These are phyloP conservation scores for Drosophila bipectinata DNA, from an alignment of 1,140 invertebrate genomes.

Conservation along the genomic window DNA sequence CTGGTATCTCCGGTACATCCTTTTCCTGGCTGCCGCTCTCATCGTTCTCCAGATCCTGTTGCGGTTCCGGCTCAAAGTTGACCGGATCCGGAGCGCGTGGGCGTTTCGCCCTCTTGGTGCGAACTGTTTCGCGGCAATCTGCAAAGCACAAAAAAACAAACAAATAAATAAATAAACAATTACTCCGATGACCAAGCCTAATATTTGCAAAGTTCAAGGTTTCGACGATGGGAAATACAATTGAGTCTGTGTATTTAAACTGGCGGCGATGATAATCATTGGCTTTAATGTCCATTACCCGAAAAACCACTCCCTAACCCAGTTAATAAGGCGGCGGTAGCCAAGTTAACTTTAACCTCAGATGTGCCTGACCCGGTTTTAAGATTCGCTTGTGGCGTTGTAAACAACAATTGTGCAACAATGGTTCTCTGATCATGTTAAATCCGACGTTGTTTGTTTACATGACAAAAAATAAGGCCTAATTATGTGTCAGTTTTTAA, in stretches of 20 bases:
- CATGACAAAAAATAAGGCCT: background rate
- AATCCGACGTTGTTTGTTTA: background rate
- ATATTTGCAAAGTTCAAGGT: conserved; percentile 73
- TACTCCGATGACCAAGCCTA: conserved; percentile 39
- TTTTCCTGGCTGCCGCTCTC: conserved; percentile 85
- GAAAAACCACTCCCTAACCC: conserved; percentile 38
- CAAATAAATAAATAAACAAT: conserved; percentile 30
- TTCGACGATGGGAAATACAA: conserved; percentile 17
- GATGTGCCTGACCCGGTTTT: conserved; percentile 53
- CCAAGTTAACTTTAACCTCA: conserved; percentile 55
- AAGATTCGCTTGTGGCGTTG: conserved; percentile 12
- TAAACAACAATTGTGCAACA: conserved; percentile 50
- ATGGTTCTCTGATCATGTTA: conserved; percentile 26
- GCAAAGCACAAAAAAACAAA: conserved; percentile 24
- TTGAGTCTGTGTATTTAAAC: background rate
- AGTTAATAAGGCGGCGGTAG: conserved; percentile 22
- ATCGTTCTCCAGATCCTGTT: conserved; percentile 88
- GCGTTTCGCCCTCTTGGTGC: conserved; percentile 85
- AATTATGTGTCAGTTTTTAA: background rate
- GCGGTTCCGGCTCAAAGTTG: conserved; percentile 87
- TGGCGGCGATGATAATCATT: conserved; percentile 18
- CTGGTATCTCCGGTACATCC: conserved; percentile 87
- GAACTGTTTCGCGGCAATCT: conserved; percentile 85
- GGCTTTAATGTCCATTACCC: conserved; percentile 53
- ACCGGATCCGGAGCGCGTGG: conserved; percentile 87